A percentile compares a stretch with the other conserved stretches of the same genome.
phyloP scores from a whole-genome alignment of 2,888 invertebrate species.

The Phania funesta region DNA sequence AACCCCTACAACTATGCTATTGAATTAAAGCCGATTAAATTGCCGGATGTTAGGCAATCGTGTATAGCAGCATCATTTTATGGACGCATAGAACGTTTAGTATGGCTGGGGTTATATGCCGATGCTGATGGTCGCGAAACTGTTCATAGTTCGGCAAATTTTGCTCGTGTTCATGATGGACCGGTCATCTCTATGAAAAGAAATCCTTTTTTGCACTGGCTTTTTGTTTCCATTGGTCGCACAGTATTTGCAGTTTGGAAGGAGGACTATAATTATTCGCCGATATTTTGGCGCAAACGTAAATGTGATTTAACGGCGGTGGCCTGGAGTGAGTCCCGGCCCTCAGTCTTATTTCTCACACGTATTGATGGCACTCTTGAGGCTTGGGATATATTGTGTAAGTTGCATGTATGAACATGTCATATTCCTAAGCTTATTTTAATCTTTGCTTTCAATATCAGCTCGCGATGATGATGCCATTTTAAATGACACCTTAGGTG shows the following conservation, averaged over 20 bases:
- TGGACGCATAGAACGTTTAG: constrained; percentile 73
- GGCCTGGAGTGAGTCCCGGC: constrained; percentile 88
- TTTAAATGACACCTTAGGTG: constrained; percentile 85
- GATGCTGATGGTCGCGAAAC: constrained; percentile 83
- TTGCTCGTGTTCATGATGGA: constrained; percentile 86
- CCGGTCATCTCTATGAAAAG: constrained; percentile 83
- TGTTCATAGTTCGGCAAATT: constrained; percentile 78
- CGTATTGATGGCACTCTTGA: constrained; percentile 89
- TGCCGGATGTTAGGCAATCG: constrained; percentile 71
- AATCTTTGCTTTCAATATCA: constrained; percentile 43
- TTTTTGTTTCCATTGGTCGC: constrained; percentile 88
- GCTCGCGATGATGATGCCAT: constrained; percentile 82
- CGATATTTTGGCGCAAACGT: constrained; percentile 86
- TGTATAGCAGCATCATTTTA: constrained; percentile 75
- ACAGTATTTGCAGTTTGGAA: constrained; percentile 88
- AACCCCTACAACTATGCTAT: constrained; percentile 71
- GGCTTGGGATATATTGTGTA: constrained; percentile 88
- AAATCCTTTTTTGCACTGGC: constrained; percentile 84
- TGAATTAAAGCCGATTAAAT: constrained; percentile 67
- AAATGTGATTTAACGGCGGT: constrained; percentile 83
- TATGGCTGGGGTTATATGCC: constrained; percentile 87
- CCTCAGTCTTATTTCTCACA: constrained; percentile 86
- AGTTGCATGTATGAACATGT: not conserved
- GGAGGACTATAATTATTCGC: constrained; percentile 83
- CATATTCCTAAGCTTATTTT: not conserved